Evolutionary conservation across 1,140 invertebrate genomes (phyloP).

Genomic region (Sweltsa coloradensis): DNA sequence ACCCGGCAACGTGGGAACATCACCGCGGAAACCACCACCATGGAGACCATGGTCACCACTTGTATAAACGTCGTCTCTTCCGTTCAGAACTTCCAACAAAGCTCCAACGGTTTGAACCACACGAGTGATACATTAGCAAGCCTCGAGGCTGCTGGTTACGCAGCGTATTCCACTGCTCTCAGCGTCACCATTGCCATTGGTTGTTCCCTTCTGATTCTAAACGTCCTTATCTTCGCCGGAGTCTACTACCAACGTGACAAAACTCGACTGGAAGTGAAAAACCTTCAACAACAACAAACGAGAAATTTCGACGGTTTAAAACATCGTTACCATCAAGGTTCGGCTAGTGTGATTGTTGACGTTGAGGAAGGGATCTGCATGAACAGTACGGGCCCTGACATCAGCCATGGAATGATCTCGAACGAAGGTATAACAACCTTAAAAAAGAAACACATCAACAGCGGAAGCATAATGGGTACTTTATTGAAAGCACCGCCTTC

Average conservation of each 20-base stretch:
- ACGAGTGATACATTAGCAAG: constrained; percentile 53
- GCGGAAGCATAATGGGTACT: no score
- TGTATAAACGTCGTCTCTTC: constrained; percentile 38
- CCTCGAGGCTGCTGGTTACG: constrained; percentile 64
- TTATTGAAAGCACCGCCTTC: no score
- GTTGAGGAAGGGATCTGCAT: no score
- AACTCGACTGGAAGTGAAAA: constrained; percentile 66
- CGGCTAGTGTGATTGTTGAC: constrained; percentile 55
- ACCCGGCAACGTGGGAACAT: constrained; percentile 28
- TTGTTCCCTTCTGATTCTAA: constrained; percentile 70
- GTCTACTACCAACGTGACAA: constrained; percentile 81
- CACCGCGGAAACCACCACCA: constrained; percentile 43
- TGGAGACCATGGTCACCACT: constrained; percentile 34
- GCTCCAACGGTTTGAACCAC: constrained; percentile 28
- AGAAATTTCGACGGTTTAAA: constrained; percentile 59
- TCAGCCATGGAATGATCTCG: constrained; percentile 34
- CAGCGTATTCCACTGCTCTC: constrained; percentile 67
- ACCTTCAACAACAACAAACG: constrained; percentile 49
- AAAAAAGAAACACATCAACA: no score
- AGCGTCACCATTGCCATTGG: constrained; percentile 82
- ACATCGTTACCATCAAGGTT: constrained; percentile 46
- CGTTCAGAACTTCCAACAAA: no score
- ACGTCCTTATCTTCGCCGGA: constrained; percentile 74
- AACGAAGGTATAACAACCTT: constrained; percentile 22
- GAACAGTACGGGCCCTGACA: constrained; percentile 19